Conservation (phyloP, 2,113 vertebrate species). For the Oryzias curvinotus region DNA sequence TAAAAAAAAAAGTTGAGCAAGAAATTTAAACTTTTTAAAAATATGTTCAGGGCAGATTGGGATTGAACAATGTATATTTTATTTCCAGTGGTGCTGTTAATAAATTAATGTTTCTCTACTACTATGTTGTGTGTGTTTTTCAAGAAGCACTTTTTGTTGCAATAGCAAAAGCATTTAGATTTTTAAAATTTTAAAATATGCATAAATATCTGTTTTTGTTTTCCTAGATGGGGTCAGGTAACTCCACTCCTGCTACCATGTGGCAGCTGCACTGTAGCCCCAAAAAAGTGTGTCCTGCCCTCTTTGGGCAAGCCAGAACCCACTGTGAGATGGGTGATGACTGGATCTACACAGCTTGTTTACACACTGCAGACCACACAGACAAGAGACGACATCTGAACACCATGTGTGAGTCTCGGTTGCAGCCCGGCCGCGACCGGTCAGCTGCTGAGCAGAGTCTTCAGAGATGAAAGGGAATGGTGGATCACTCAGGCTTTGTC, state of each 20-base stretch:
- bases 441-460: slow-evolving; percentile 37
- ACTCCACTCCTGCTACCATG: slow-evolving; percentile 34
- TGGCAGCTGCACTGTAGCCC: slow-evolving; percentile 26
- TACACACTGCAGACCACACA: slow-evolving; percentile 72
- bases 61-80: too few relatives aligned
- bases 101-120: too few relatives aligned
- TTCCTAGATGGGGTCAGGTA: slow-evolving; percentile 5
- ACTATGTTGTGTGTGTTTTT: too few relatives aligned
- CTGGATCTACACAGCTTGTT: slow-evolving; percentile 68
- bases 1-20: too few relatives aligned
- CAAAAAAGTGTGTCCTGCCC: slow-evolving; percentile 18
- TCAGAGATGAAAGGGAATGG: slow-evolving; percentile 25
- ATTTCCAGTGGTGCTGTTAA: too few relatives aligned
- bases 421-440: slow-evolving; percentile 45
- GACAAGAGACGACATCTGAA: slow-evolving; percentile 66
- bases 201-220: not conserved
- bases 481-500: slow-evolving; percentile 15
- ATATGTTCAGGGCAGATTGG: too few relatives aligned
- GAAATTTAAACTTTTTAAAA: too few relatives aligned
- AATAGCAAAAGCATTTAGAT: too few relatives aligned
- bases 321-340: slow-evolving; percentile 64
- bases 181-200: too few relatives aligned
- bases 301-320: slow-evolving; percentile 31
- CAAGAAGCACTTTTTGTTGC: too few relatives aligned
- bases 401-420: slow-evolving; percentile 73